A percentile compares a stretch with the other conserved stretches of the same genome.
These are phyloP conservation scores for Druon quercuslanigerum DNA, from an alignment of 1,140 invertebrate genomes.

Conservation along the genomic window DNA sequence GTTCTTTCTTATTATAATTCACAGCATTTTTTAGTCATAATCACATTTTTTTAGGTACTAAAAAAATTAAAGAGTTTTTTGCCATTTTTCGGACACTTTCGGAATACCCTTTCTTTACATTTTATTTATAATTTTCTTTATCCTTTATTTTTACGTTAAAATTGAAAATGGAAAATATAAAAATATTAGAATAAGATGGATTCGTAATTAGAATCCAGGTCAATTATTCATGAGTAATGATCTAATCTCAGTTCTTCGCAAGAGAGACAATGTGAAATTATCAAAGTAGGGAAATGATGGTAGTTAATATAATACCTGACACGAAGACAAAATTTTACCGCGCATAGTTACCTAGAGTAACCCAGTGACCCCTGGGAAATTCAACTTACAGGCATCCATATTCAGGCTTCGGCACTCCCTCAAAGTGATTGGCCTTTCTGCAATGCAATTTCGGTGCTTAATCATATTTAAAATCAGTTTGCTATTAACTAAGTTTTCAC, in stretches of 20 bases:
- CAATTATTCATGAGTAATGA: constrained; percentile 10
- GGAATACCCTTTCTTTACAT: no score
- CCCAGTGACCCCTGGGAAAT: constrained; percentile 28
- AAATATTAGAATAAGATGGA: not conserved
- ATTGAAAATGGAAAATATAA: no score
- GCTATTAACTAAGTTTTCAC: not conserved
- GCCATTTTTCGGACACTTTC: no score
- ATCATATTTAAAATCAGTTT: constrained; percentile 7
- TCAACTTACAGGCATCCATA: constrained; percentile 8
- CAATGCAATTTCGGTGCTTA: constrained; percentile 13
- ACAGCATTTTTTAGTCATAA: no score
- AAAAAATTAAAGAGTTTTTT: no score
- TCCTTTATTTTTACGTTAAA: no score
- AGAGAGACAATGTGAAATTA: constrained; percentile 3
- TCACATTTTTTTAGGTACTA: no score
- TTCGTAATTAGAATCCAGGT: not conserved
- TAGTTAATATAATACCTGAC: constrained; percentile 6
- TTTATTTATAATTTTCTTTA: no score
- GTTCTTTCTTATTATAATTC: no score
- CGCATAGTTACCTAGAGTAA: constrained; percentile 2
- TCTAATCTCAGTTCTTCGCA: not conserved
- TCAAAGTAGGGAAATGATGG: not conserved
- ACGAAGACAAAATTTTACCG: constrained; percentile 24
- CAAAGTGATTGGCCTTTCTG: constrained; percentile 20
- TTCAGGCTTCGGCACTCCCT: constrained; percentile 27